phyloP scores from a whole-genome alignment of 2,797 vertebrate species.

The Rhyacichthys aspro region DNA sequence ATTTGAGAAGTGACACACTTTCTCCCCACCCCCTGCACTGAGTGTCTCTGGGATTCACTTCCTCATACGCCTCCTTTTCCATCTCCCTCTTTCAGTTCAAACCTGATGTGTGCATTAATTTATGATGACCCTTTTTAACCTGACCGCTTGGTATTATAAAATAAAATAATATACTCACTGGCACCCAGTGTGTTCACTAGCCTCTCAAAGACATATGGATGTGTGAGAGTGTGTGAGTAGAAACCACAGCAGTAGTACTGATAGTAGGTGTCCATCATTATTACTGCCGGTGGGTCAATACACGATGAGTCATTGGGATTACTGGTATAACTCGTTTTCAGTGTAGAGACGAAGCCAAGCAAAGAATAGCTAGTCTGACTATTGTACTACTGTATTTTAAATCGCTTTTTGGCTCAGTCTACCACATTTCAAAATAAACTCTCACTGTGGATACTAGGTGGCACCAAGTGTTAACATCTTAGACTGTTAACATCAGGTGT shows the following conservation, averaged over 20 bases:
- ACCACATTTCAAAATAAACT: too few species aligned
- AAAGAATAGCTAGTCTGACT: neutral
- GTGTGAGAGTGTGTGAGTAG: neutral
- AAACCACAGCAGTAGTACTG: neutral
- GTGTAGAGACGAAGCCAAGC: neutral
- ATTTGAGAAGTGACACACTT: slow-evolving; percentile 78
- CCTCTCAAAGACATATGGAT: neutral
- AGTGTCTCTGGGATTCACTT: slow-evolving; percentile 37
- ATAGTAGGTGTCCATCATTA: neutral
- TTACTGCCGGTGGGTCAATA: neutral
- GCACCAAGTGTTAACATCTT: too few species aligned
- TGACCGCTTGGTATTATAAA: too few species aligned
- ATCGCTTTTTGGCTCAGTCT: neutral
- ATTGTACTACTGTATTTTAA: neutral
- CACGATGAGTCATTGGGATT: neutral
- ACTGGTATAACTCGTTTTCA: neutral
- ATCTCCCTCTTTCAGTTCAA: slow-evolving; percentile 8
- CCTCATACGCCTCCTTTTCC: slow-evolving; percentile 18
- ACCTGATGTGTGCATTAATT: neutral
- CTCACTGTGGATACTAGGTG: too few species aligned
- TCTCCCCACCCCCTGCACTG: slow-evolving; percentile 39
- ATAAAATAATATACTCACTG: too few species aligned
- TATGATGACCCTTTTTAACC: too few species aligned
- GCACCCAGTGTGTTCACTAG: too few species aligned
- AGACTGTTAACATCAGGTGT: too few species aligned